Evolutionary conservation across 2,113 vertebrate species (phyloP).

Genomic region (Elachura formosa): DNA sequence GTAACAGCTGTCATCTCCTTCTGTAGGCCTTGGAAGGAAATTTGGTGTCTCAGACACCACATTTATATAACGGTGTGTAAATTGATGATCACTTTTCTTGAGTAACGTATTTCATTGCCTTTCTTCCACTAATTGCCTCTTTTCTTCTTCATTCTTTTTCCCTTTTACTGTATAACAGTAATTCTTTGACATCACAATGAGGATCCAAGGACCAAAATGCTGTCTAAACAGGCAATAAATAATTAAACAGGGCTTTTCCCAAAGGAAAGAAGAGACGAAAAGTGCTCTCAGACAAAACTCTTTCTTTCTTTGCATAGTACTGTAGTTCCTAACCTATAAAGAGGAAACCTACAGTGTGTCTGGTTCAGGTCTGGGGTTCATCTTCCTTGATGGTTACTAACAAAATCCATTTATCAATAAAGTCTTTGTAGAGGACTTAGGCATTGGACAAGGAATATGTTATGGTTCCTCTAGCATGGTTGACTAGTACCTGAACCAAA

Average conservation of each 20-base stretch:
- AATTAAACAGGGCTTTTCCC: background rate
- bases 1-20: slow-evolving; percentile 33
- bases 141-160: background rate
- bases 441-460: background rate
- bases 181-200: background rate
- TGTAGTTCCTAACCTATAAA: background rate
- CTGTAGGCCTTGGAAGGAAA: background rate
- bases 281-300: background rate
- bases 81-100: background rate
- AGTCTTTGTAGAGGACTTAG: background rate
- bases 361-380: background rate
- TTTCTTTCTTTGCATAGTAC: background rate
- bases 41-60: background rate
- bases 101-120: slow-evolving; percentile 8
- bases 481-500: background rate
- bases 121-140: background rate
- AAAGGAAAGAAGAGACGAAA: background rate
- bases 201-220: background rate
- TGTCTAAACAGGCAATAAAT: background rate
- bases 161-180: background rate
- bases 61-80: background rate
- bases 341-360: background rate
- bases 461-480: background rate
- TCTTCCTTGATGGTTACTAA: background rate
- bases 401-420: background rate